Evolutionary conservation across 2,888 invertebrate species (phyloP).

Genomic region (Pseudeuparius sepicola): DNA sequence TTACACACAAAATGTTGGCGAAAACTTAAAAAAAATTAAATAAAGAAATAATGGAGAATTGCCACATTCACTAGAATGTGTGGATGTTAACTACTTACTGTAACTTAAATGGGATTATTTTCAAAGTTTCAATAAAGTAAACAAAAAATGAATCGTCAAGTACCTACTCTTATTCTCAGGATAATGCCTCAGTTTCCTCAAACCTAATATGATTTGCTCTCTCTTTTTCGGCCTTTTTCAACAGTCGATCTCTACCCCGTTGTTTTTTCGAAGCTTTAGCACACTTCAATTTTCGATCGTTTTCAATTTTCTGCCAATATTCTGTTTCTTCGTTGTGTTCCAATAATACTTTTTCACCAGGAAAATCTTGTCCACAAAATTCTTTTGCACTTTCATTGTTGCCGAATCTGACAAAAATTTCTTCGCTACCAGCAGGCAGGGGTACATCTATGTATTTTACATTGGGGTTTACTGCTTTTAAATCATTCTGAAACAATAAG

Average conservation of each 20-base stretch:
- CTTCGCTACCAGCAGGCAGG: conserved; percentile 48
- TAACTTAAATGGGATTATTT: too few relatives aligned
- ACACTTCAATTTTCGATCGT: conserved; percentile 48
- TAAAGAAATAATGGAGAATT: too few relatives aligned
- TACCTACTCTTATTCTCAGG: too few relatives aligned
- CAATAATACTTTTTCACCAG: conserved; percentile 35
- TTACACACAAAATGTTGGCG: too few relatives aligned
- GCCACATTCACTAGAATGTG: too few relatives aligned
- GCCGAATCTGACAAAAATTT: conserved; percentile 58
- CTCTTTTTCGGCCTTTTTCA: conserved; percentile 54
- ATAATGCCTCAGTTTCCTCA: conserved; percentile 43
- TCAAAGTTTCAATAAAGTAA: too few relatives aligned
- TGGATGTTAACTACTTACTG: too few relatives aligned
- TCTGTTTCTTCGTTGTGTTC: conserved; percentile 57
- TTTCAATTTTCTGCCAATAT: conserved; percentile 72
- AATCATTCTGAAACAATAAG: conserved; percentile 45
- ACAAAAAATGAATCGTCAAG: too few relatives aligned
- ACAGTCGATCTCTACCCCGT: conserved; percentile 49
- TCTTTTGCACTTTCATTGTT: conserved; percentile 42
- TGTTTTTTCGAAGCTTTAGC: conserved; percentile 42
- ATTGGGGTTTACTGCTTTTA: conserved; percentile 49
- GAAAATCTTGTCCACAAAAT: conserved; percentile 31
- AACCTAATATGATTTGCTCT: conserved; percentile 64
- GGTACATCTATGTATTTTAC: conserved; percentile 74
- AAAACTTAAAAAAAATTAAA: too few relatives aligned